These are phyloP conservation scores for Chrosomus eos DNA, from an alignment of 2,797 vertebrate genomes.

Conservation along the genomic window DNA sequence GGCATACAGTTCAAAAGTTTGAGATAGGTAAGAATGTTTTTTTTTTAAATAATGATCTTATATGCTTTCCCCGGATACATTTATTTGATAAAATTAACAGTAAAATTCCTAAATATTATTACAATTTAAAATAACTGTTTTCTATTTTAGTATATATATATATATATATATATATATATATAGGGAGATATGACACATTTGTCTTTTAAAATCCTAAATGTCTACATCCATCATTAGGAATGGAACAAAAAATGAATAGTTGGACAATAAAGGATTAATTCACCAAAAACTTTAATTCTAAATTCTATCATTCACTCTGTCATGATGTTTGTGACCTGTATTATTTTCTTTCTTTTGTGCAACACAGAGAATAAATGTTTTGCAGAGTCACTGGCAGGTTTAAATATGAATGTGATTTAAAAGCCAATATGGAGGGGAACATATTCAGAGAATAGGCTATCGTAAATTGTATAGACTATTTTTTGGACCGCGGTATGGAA, in stretches of 20 bases:
- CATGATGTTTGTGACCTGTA: background rate
- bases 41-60: background rate
- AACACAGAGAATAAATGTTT: background rate
- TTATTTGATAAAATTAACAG: background rate
- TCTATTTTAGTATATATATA: no score
- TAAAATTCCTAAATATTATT: background rate
- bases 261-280: background rate
- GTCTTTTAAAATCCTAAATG: background rate
- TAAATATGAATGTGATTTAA: background rate
- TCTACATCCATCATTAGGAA: background rate
- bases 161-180: no score
- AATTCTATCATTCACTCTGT: background rate
- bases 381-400: background rate
- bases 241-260: background rate
- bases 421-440: background rate
- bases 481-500: background rate
- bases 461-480: background rate
- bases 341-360: background rate
- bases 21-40: background rate
- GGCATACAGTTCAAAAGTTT: background rate
- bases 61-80: background rate
- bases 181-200: background rate
- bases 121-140: no score
- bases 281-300: background rate
- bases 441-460: background rate